Base-by-base conservation (phyloP, 1,140 invertebrate genomes). In the Melanaphis sacchari region DNA sequence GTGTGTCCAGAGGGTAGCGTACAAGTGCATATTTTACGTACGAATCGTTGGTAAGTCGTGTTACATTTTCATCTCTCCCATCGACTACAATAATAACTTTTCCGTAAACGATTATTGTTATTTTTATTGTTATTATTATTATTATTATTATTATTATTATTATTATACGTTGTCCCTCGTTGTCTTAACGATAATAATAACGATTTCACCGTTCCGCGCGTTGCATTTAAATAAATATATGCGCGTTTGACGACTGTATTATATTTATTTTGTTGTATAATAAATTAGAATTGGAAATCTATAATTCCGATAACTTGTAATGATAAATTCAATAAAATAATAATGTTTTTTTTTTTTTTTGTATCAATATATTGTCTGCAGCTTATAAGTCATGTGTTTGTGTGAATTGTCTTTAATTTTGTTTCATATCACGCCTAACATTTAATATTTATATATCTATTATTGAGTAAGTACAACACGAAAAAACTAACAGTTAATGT, bases 101-200 rank as follows among this genome's bases (percentile, higher is more conserved):
- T 31, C 59, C 59, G 59, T 66, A 66, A 66, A 76, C 59, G 59
- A 76, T 76, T 76, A 76, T 76, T 76, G 59, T 76, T 76, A n/a
- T 76, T 76, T n/a, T 76, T 76, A 76, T 76, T 76, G n/a, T 76
- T 76, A 76, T 76, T 76, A n/a, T 76, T 76, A 66, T 66, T 59
- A 59, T 59, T 24, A 52, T 52, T 49, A 49, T 49, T 49, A 49
- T 49, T 52, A 52, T 52, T 26, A 54, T 54, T 59, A 66, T 66
- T n/a, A 66, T 66, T 76, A n/a, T 76, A 76, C 59, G 15, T n/a
- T 76, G 59, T 76, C 31, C 59, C 59, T 76, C 15, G 59, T 76
- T 5, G 31, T 76, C 59, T n/a, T n/a, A 76, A 76, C 59, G n/a
- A 76, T 76, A 36, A 76, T 76, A 76, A 76, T 76, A 76, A n/a